Conservation (phyloP, 2,113 vertebrate species). For the Ammodramus savannarum region DNA sequence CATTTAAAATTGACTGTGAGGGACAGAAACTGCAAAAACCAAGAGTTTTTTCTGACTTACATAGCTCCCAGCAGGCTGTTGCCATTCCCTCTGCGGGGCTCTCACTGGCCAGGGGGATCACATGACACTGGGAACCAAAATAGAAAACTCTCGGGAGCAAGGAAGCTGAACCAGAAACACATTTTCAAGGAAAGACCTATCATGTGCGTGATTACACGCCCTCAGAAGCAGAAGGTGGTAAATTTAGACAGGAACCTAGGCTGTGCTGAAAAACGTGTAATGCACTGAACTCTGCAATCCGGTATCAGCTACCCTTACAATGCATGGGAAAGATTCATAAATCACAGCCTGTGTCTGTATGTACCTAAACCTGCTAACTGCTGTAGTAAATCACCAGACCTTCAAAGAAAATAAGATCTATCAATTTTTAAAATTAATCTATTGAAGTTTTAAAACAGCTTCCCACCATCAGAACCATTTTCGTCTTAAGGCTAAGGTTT, state of each 20-base stretch:
- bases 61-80: conserved; percentile 67
- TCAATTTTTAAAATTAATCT: not conserved
- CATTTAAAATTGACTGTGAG: not conserved
- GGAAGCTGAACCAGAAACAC: conserved; percentile 51
- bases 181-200: not conserved
- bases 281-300: not conserved
- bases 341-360: not conserved
- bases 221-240: not conserved
- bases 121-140: conserved; percentile 58
- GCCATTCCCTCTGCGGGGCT: conserved; percentile 50
- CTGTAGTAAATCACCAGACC: not conserved
- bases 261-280: not conserved
- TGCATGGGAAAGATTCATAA: not conserved
- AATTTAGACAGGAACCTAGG: not conserved
- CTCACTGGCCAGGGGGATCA: conserved; percentile 51
- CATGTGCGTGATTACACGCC: not conserved
- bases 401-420: not conserved
- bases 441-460: not conserved
- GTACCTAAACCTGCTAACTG: not conserved
- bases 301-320: not conserved
- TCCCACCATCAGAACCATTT: not conserved
- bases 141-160: conserved; percentile 62
- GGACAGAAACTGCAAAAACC: conserved; percentile 32
- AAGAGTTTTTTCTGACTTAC: conserved; percentile 66
- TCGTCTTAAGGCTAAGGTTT: not conserved